A percentile compares a stretch with the other conserved stretches of the same genome.
Conservation (phyloP, 2,797 vertebrate species). For the Euphonia xanthogaster region DNA sequence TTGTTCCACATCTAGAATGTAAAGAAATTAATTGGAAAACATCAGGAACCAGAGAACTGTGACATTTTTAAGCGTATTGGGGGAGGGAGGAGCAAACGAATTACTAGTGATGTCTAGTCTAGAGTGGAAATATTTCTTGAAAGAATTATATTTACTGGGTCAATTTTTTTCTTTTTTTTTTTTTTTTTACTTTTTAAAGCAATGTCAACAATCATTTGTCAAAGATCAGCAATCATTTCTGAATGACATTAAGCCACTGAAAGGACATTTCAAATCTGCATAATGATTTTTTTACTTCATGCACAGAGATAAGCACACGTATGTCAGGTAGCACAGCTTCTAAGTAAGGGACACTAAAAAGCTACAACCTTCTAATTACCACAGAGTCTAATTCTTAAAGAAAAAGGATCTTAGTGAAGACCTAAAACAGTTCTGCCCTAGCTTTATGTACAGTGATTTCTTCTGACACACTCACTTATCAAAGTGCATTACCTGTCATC, state of each 20-base stretch:
- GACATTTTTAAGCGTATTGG: neutral
- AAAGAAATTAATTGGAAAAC: neutral
- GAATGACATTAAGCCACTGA: neutral
- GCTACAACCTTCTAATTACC: neutral
- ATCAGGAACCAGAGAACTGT: neutral
- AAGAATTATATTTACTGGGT: neutral
- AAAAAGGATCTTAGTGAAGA: neutral
- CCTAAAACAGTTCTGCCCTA: neutral
- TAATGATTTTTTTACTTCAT: neutral
- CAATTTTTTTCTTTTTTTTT: neutral
- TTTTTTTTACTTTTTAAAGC: neutral
- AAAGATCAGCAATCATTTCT: neutral
- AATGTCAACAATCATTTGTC: no score
- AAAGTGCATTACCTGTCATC: neutral
- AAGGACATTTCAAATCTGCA: neutral
- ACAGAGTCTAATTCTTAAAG: neutral
- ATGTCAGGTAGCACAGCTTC: neutral
- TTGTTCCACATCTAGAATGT: neutral
- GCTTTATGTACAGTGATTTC: neutral
- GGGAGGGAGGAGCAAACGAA: rapidly evolving
- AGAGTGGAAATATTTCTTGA: neutral
- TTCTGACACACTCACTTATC: neutral
- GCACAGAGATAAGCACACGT: neutral
- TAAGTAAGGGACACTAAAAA: neutral
- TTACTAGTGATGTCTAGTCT: neutral